A percentile compares a stretch with the other conserved stretches of the same genome.
These are phyloP conservation scores for Craterocephalus amniculus DNA, from an alignment of 2,797 vertebrate species.

Conservation along the genomic window DNA sequence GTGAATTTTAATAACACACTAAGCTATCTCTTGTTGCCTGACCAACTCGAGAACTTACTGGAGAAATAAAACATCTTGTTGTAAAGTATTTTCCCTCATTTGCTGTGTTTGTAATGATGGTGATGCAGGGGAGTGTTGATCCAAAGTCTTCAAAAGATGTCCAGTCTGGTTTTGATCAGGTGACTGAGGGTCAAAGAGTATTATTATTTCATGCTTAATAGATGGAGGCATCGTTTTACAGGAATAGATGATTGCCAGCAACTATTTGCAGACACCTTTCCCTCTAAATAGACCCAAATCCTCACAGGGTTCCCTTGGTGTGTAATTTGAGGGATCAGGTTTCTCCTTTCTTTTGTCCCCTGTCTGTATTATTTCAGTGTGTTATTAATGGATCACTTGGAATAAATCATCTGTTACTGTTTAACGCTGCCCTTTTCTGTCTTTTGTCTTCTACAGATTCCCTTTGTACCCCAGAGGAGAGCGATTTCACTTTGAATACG, in stretches of 20 bases:
- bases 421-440: constrained; percentile 15
- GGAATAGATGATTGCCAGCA: background rate
- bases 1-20: background rate
- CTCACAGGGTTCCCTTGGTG: background rate
- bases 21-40: background rate
- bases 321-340: background rate
- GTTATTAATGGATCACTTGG: constrained; percentile 7
- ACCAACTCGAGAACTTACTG: background rate
- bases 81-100: background rate
- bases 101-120: background rate
- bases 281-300: background rate
- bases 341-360: background rate
- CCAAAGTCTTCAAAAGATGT: background rate
- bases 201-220: background rate
- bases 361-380: constrained; percentile 1
- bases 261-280: background rate
- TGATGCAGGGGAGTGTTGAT: background rate
- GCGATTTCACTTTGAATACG: constrained; percentile 97
- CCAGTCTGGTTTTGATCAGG: background rate
- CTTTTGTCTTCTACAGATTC: constrained; percentile 84
- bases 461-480: constrained; percentile 95
- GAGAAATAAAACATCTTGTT: background rate
- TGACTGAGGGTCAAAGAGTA: background rate
- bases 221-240: background rate
- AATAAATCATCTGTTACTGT: constrained; percentile 27